phyloP scores from a whole-genome alignment of 1,140 invertebrate genomes.

The Popillia japonica region DNA sequence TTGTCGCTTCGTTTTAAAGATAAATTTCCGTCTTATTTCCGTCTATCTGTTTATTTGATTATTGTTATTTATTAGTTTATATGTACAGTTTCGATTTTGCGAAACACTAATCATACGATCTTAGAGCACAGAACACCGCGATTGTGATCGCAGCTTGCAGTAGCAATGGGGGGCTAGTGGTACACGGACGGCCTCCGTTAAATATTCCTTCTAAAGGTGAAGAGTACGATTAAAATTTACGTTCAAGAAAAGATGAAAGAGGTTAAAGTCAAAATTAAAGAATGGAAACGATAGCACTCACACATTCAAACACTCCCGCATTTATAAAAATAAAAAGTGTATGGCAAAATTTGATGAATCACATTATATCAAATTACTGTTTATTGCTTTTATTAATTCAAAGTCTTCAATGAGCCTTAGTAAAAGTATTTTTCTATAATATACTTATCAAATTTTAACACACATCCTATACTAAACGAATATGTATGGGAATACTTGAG shows the following conservation, averaged over 20 bases:
- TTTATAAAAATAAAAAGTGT: not conserved
- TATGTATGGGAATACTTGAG: not conserved
- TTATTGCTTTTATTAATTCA: no score
- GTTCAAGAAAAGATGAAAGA: not conserved
- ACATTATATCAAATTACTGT: no score
- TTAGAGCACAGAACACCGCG: conserved; percentile 24
- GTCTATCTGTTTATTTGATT: conserved; percentile 8
- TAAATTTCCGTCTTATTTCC: not conserved
- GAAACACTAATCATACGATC: conserved; percentile 14
- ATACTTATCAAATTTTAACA: not conserved
- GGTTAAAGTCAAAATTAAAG: not conserved
- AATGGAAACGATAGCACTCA: not conserved
- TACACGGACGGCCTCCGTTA: conserved; percentile 42
- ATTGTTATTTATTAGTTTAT: not conserved
- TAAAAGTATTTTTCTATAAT: not conserved
- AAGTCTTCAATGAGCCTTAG: not conserved
- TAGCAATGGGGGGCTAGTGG: conserved; percentile 41
- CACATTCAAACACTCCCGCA: not conserved
- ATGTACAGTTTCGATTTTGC: conserved; percentile 6
- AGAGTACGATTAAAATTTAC: conserved; percentile 6
- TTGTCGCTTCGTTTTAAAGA: not conserved
- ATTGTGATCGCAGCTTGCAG: conserved; percentile 46
- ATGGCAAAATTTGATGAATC: not conserved
- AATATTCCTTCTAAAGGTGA: conserved; percentile 43
- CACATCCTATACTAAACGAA: not conserved